Percentiles rank a stretch among this genome's conserved stretches.
Evolutionary conservation across 2,113 vertebrate species (phyloP).

Genomic region (Candoia aspera): DNA sequence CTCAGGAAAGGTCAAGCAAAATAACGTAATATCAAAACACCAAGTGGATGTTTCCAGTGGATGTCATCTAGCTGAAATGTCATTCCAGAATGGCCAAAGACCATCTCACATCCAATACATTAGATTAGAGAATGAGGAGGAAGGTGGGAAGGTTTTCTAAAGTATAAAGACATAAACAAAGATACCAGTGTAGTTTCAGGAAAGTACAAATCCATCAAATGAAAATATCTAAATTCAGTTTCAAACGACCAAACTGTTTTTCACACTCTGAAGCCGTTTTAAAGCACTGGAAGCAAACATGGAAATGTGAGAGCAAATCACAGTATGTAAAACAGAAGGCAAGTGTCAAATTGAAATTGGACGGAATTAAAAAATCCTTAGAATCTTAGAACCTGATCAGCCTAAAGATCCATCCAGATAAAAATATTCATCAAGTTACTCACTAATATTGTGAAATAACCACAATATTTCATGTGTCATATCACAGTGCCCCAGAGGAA

Average conservation of each 20-base stretch:
- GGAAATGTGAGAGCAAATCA: not conserved
- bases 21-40: conserved; percentile 61
- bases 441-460: not conserved
- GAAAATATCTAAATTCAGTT: conserved; percentile 4
- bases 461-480: not conserved
- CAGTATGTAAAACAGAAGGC: not conserved
- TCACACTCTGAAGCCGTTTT: not conserved
- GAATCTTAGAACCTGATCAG: not conserved
- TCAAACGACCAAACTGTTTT: not conserved
- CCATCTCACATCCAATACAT: conserved; percentile 1
- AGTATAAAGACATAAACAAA: not conserved
- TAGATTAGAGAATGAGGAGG: not conserved
- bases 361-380: not conserved
- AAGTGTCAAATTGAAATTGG: not conserved
- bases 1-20: conserved; percentile 68
- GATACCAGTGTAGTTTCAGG: not conserved
- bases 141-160: not conserved
- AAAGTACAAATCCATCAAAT: not conserved
- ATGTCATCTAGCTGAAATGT: conserved; percentile 16
- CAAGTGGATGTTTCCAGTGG: conserved; percentile 63
- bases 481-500: not conserved
- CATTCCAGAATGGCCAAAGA: conserved; percentile 22
- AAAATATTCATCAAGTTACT: not conserved
- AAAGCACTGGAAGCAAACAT: not conserved
- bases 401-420: not conserved